Conservation (phyloP, 2,113 vertebrate species). For the Clupea harengus region DNA sequence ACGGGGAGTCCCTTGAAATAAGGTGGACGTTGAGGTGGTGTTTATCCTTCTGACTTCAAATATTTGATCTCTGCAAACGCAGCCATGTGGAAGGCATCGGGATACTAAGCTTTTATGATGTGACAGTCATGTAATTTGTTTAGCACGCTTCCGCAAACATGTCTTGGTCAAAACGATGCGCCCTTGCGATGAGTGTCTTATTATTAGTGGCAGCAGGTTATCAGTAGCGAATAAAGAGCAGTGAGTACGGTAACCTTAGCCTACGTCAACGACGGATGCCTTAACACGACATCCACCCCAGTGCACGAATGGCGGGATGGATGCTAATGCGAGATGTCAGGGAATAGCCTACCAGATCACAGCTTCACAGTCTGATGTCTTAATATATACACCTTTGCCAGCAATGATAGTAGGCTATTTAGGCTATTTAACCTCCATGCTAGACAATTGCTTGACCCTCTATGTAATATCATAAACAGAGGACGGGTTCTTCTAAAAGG, state of each 20-base stretch:
- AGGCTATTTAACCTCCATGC: too few species aligned
- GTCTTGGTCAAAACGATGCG: not conserved
- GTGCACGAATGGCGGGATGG: not conserved
- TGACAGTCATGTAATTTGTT: not conserved
- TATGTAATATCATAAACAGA: too few species aligned
- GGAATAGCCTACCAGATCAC: not conserved
- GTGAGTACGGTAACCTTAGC: not conserved
- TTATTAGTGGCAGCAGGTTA: not conserved
- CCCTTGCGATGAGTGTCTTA: too few species aligned
- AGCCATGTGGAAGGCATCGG: not conserved
- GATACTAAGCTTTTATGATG: not conserved
- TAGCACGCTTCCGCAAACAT: not conserved
- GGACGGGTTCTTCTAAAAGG: too few species aligned
- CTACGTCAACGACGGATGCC: not conserved
- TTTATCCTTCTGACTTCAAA: not conserved
- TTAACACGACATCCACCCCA: not conserved
- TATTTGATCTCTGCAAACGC: not conserved
- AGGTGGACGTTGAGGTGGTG: not conserved
- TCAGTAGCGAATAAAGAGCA: not conserved
- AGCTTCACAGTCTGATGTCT: not conserved
- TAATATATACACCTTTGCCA: not conserved
- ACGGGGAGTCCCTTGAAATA: not conserved
- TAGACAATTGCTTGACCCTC: too few species aligned
- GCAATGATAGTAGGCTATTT: too few species aligned
- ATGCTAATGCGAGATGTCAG: too few species aligned